phyloP scores from a whole-genome alignment of 1,140 invertebrate species.

The Solenopsis invicta region DNA sequence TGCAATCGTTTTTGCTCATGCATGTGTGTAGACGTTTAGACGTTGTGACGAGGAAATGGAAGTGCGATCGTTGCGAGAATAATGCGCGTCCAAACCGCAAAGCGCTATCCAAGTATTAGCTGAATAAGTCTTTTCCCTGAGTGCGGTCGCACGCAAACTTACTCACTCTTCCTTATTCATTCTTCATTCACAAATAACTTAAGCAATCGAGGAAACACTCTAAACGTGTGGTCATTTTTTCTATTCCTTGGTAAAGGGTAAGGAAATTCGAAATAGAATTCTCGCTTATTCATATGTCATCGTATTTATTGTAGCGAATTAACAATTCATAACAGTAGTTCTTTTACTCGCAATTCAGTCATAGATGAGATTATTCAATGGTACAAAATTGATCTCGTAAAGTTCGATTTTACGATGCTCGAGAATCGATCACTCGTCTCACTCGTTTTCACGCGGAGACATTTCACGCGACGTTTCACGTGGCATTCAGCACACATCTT shows the following conservation, averaged over 20 bases:
- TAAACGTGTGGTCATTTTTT: neutral
- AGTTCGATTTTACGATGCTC: neutral
- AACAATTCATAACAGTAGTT: too few species aligned
- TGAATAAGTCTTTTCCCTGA: conserved; percentile 18
- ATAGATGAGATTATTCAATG: neutral
- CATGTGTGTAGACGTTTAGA: neutral
- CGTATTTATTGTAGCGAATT: neutral
- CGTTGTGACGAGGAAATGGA: conserved; percentile 34
- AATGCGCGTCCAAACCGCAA: conserved; percentile 48
- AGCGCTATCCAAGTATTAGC: neutral
- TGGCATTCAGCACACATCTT: neutral
- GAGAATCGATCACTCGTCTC: neutral
- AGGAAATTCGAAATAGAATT: neutral
- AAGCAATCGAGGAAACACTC: conserved; percentile 29
- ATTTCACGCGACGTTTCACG: neutral
- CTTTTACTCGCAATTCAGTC: neutral
- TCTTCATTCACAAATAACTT: conserved; percentile 28
- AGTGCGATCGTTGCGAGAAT: conserved; percentile 16
- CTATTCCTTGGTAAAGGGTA: neutral
- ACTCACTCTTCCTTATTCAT: conserved; percentile 34
- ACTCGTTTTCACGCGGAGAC: neutral
- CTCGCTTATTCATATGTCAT: too few species aligned
- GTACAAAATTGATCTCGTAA: neutral
- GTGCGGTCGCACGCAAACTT: conserved; percentile 26
- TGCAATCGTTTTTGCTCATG: neutral